Conservation (phyloP, 1,140 invertebrate genomes). For the Ridgeia piscesae region DNA sequence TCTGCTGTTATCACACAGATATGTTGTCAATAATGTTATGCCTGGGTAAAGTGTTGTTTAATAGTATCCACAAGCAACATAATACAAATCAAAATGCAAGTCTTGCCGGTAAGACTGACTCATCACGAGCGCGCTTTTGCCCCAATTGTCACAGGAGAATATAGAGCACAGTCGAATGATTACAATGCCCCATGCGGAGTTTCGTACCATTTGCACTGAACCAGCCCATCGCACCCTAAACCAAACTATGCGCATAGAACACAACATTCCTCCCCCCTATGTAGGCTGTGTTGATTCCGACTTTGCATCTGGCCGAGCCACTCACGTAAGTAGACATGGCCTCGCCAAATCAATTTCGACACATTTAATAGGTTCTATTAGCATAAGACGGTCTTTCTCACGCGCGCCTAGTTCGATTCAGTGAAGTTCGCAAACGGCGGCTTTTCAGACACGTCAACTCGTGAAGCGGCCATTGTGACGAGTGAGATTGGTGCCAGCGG, state of each 20-base stretch:
- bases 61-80: too few relatives aligned
- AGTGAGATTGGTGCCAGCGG: neutral
- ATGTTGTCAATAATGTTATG: too few relatives aligned
- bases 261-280: neutral
- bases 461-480: neutral
- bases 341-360: neutral
- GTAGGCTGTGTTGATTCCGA: neutral
- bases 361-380: neutral
- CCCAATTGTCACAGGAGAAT: neutral
- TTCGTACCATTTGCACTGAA: neutral
- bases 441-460: neutral
- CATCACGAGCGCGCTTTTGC: neutral
- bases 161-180: neutral
- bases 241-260: too few relatives aligned
- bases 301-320: neutral
- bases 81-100: neutral
- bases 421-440: neutral
- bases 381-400: constrained; percentile 4
- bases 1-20: too few relatives aligned
- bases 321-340: neutral
- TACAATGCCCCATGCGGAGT: neutral
- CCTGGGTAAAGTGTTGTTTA: too few relatives aligned
- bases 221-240: neutral
- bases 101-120: neutral
- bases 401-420: neutral